Evolutionary conservation across 2,888 invertebrate genomes (phyloP).

Genomic region (Epinotia brunnichana): DNA sequence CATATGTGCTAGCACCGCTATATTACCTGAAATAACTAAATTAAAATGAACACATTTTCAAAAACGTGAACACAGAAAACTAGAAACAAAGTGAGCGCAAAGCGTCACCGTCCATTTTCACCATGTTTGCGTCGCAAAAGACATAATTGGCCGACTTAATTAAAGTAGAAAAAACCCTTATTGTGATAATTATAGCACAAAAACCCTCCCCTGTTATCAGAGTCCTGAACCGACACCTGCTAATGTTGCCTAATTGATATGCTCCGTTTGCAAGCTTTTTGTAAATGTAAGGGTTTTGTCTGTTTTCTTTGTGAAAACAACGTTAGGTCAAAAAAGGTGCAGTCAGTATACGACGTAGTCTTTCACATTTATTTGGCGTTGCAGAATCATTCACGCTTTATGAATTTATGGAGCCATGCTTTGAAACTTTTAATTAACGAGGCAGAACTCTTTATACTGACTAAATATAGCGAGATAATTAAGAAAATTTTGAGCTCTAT

Average conservation of each 20-base stretch:
- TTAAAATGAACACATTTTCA: neutral
- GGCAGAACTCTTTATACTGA: neutral
- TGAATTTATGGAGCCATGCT: neutral
- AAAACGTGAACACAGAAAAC: neutral
- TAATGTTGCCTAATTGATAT: conserved; percentile 33
- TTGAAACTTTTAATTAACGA: neutral
- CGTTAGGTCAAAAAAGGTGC: neutral
- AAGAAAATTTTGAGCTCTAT: neutral
- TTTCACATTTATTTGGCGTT: neutral
- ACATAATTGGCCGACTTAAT: conserved; percentile 26
- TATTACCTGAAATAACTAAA: no score
- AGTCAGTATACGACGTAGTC: neutral
- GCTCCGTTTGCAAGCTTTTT: neutral
- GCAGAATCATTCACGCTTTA: neutral
- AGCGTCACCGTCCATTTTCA: neutral
- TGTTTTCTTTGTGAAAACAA: neutral
- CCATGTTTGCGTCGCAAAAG: conserved; percentile 14
- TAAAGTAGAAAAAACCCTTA: conserved; percentile 22
- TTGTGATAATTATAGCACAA: conserved; percentile 31
- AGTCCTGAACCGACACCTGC: conserved; percentile 25
- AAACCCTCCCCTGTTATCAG: conserved; percentile 31
- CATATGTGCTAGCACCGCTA: no score
- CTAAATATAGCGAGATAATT: neutral
- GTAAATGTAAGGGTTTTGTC: conserved; percentile 1
- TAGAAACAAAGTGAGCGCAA: neutral